Evolutionary conservation across 1,140 invertebrate genomes (phyloP), one percentile per base, ranked within the genome.

Genomic region (Scaptomyza hsui): DNA sequence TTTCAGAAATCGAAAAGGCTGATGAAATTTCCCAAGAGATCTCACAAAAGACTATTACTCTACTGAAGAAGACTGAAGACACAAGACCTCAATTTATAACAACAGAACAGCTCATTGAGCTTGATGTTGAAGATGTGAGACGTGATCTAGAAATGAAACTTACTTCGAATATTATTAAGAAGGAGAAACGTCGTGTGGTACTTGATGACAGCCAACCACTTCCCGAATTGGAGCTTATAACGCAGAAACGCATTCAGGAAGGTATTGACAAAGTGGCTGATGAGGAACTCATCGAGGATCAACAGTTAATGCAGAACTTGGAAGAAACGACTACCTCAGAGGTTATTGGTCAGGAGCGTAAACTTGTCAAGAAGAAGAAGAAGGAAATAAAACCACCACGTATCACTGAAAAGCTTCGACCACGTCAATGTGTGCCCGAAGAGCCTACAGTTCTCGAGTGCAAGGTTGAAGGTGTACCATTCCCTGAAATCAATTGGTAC

Each of bases 401-500:
- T 72, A 96, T 97, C 79, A 94, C 94, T 7, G 93, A 95, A 83
- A 93, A 95, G 52, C 91, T 96, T 18, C 93, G 95, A 77, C 95
- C 96, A 35, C 92, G 94, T 4, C 93, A 94, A 55, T 92, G 92
- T 2, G 93, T 95, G 72, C 92, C 92, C 49, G 93, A 94, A 60
- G 92, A 94, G 83, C 93, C 94, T 12, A 93, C 94, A 0, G 90
- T 93, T 35, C 93, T 97, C 21, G 93, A 94, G 47, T 95, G 95
- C 80, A 93, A 94, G 72, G 93, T 97, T 37, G 95, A 95, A 77
- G 95, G 95, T 32, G 93, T 93, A 57, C 94, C 95, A 4, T 93
- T 94, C 74, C 94, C 95, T 13, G 94, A 95, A 89, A 94, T 98
- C 6, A 95, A 94, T 77, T 99, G 98, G 98, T 97, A 94, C 75